Evolutionary conservation across 2,888 invertebrate genomes (phyloP), one percentile per base, ranked within the genome.

Genomic region (Argyresthia goedartella): DNA sequence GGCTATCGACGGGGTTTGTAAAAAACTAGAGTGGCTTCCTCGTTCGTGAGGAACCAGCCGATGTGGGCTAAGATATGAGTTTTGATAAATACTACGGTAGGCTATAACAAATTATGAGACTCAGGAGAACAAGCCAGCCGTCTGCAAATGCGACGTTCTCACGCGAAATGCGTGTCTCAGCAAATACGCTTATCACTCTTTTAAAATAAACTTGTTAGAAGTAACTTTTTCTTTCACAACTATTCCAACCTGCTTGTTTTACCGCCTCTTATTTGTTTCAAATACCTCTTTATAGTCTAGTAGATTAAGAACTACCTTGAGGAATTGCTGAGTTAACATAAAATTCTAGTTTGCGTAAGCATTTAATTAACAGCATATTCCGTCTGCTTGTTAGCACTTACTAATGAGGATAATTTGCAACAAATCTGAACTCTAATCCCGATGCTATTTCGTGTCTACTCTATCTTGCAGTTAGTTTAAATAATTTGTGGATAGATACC

Each of bases 11-110:
- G 13, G 10, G 33, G 41, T 45, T 59, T 62, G 64, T 56, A 76
- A 84, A 82, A 84, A 85, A 68, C 73, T 77, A 74, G 74, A 71
- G 70, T 65, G 64, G 71, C 77, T 70, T 82, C 84, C 80, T 63
- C 56, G 49, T 54, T 13, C 25, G 33, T 13, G 43, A 8, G 11
- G 46, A 52, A 25, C 33, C 14, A 45, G 13, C 14, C 33, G 34
- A 43, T 10, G 50, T 33, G 39, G 13, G 42, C 25, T 10, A 11
- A 42, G 36, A 47, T 51, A 64, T 61, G 62, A 57, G 60, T 62
- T 65, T 63, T 60, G 76, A 76, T 75, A 71, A 75, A 67, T 67
- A 66, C 63, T 62, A 57, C 58, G 52, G 55, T 49, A 13, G 56
- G 52, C 14, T 7, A 47, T 39, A 44, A 42, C 51, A 33, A 65